phyloP scores from a whole-genome alignment of 2,888 invertebrate genomes.

The Aplocera efformata region DNA sequence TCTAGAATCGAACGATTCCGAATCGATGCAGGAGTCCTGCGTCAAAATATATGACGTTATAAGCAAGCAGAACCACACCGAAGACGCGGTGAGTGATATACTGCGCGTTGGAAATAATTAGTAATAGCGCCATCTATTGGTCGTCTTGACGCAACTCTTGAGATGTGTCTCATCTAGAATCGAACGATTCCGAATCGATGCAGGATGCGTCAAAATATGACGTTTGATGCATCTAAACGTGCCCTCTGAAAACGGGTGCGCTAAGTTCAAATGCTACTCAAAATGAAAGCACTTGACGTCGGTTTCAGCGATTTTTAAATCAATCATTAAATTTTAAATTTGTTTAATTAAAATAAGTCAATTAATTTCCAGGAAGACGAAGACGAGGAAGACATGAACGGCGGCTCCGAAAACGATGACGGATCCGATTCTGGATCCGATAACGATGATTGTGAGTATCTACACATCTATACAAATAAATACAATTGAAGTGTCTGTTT shows the following conservation, averaged over 20 bases:
- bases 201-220: conserved; percentile 96
- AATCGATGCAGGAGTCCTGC: conserved; percentile 92
- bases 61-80: conserved; percentile 91
- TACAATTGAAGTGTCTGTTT: neutral
- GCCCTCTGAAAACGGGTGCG: no score
- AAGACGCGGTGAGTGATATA: conserved; percentile 88
- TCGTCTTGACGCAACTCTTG: no score
- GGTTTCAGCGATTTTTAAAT: no score
- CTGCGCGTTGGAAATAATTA: no score
- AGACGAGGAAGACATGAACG: conserved; percentile 70
- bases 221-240: conserved; percentile 93
- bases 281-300: no score
- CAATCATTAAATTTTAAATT: no score
- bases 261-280: no score
- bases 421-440: conserved; percentile 74
- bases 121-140: no score
- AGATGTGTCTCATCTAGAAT: conserved; percentile 95
- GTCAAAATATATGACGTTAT: conserved; percentile 97
- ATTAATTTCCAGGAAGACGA: conserved; percentile 61
- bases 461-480: neutral
- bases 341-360: no score
- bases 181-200: conserved; percentile 89
- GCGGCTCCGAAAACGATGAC: conserved; percentile 71
- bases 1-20: conserved; percentile 93
- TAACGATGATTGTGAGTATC: conserved; percentile 67